Conservation (phyloP, 2,797 vertebrate species). For the Dallia pectoralis region DNA sequence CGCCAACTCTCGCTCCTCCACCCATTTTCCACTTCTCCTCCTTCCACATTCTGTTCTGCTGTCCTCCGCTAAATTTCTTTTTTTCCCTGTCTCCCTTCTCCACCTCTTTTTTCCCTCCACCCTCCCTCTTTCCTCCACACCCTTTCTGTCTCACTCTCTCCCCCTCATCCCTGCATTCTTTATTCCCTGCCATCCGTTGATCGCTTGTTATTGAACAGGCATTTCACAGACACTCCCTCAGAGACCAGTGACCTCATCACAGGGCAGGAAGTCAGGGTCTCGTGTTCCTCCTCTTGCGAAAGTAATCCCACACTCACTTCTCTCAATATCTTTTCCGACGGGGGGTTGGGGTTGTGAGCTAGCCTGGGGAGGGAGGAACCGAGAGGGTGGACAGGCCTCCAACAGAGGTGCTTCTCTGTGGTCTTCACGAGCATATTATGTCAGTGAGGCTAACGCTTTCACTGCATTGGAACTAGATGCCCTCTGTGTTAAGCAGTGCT, state of each 20-base stretch:
- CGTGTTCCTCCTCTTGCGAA: constrained; percentile 76
- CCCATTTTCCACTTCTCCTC: too few species aligned
- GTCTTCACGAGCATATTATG: constrained; percentile 45
- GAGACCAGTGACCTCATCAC: constrained; percentile 79
- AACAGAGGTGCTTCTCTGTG: constrained; percentile 57
- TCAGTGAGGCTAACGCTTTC: constrained; percentile 16
- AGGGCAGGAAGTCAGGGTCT: constrained; percentile 79
- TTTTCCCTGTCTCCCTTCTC: constrained; percentile 20
- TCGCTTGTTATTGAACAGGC: constrained; percentile 64
- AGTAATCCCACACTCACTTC: constrained; percentile 77
- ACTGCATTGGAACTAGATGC: constrained; percentile 19
- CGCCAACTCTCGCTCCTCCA: too few species aligned
- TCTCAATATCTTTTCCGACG: constrained; percentile 56
- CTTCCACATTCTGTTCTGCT: too few species aligned
- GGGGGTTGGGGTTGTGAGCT: neutral
- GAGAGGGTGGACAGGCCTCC: constrained; percentile 57
- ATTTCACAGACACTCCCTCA: constrained; percentile 74
- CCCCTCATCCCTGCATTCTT: constrained; percentile 14
- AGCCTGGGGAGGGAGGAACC: constrained; percentile 16
- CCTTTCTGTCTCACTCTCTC: neutral
- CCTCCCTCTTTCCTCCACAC: neutral
- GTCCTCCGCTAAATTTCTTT: too few species aligned
- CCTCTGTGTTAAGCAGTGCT: constrained; percentile 42
- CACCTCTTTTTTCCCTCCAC: constrained; percentile 42
- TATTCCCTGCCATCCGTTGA: constrained; percentile 37